Evolutionary conservation across 2,113 vertebrate genomes (phyloP).

Genomic region (Jacana jacana): DNA sequence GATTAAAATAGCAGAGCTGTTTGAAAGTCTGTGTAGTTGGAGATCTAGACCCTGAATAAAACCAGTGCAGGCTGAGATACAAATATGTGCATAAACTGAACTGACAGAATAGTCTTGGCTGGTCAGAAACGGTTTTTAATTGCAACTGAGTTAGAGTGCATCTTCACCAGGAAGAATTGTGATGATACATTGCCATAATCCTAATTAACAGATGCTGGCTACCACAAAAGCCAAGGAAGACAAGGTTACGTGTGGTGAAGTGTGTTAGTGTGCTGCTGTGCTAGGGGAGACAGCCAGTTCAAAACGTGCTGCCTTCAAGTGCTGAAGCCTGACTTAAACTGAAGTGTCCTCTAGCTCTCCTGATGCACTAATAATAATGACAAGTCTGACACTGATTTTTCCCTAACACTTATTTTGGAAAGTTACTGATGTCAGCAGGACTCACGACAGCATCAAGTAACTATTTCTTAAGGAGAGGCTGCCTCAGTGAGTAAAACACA

Average conservation of each 20-base stretch:
- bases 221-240: not conserved
- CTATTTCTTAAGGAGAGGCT: not conserved
- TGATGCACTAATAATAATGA: not conserved
- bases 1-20: not conserved
- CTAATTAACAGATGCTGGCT: not conserved
- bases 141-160: not conserved
- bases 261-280: not conserved
- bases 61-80: not conserved
- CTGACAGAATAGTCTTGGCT: not conserved
- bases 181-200: not conserved
- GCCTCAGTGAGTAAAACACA: not conserved
- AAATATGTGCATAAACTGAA: not conserved
- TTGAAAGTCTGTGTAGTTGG: not conserved
- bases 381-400: not conserved
- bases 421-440: slow-evolving; percentile 26
- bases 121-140: not conserved
- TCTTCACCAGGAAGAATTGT: not conserved
- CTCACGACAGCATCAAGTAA: not conserved
- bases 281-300: not conserved
- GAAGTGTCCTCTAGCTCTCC: not conserved
- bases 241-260: not conserved
- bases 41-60: not conserved
- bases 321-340: not conserved
- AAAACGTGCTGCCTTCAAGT: not conserved
- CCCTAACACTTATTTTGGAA: not conserved